phyloP scores from a whole-genome alignment of 2,888 invertebrate species.

The Ophion ellenae region DNA sequence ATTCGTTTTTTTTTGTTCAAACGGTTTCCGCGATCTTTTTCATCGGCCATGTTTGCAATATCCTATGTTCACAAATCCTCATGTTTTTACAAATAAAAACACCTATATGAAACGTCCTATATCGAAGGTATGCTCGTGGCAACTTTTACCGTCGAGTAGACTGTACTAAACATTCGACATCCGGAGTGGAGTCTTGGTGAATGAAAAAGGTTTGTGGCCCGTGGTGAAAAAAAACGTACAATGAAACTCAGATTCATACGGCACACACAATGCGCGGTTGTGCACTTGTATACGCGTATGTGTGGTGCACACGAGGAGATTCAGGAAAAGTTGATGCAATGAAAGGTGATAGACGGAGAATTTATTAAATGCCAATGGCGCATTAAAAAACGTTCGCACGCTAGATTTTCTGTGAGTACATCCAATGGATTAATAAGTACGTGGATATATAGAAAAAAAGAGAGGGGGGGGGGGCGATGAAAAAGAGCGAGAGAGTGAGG shows the following conservation, averaged over 20 bases:
- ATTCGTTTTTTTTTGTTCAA: no score
- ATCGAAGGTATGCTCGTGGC: background rate
- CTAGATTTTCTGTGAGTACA: conserved; percentile 43
- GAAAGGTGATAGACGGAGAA: conserved; percentile 31
- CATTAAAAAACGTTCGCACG: conserved; percentile 54
- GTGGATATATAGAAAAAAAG: conserved; percentile 15
- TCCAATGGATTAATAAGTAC: conserved; percentile 43
- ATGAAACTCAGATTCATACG: background rate
- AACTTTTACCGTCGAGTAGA: conserved; percentile 5
- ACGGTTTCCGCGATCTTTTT: no score
- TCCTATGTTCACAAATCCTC: no score
- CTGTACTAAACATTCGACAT: conserved; percentile 36
- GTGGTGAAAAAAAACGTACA: background rate
- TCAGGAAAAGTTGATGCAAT: conserved; percentile 39
- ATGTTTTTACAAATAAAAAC: background rate
- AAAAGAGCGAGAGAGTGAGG: conserved; percentile 53
- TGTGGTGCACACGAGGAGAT: background rate
- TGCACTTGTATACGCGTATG: background rate
- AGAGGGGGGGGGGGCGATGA: background rate
- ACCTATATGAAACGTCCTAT: conserved; percentile 10
- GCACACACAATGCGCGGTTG: background rate
- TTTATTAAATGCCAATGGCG: conserved; percentile 45
- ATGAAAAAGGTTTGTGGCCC: conserved; percentile 21
- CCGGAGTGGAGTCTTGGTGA: conserved; percentile 36
- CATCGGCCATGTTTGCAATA: no score